Percentiles rank a stretch among this genome's conserved stretches.
These are phyloP conservation scores for Aspidiotus destructor DNA, from an alignment of 2,888 invertebrate genomes.

Conservation along the genomic window DNA sequence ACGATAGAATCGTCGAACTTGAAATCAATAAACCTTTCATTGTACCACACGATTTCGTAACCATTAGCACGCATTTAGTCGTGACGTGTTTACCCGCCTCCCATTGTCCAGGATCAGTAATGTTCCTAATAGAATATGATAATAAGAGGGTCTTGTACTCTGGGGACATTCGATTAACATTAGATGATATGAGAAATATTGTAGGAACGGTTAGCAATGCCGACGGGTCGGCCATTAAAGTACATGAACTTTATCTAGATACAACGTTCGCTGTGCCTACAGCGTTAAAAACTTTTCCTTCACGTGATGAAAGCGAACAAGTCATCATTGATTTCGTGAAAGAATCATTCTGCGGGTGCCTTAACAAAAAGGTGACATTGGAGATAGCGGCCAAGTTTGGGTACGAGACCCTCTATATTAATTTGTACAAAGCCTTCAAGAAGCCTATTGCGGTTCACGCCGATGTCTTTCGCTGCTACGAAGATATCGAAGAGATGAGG, in stretches of 20 bases:
- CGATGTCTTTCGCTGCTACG: neutral
- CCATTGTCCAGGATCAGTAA: constrained; percentile 75
- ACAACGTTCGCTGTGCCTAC: constrained; percentile 60
- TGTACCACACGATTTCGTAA: constrained; percentile 35
- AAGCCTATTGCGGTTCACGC: neutral
- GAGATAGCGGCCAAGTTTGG: neutral
- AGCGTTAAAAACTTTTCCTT: constrained; percentile 53
- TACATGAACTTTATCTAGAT: constrained; percentile 64
- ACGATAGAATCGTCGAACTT: constrained; percentile 38
- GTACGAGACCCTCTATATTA: neutral
- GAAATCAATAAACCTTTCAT: constrained; percentile 38
- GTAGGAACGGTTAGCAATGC: constrained; percentile 46
- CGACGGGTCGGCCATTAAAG: constrained; percentile 44
- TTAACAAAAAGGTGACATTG: neutral
- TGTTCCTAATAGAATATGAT: constrained; percentile 63
- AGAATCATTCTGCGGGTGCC: constrained; percentile 41
- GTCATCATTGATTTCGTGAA: constrained; percentile 47
- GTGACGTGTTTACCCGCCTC: constrained; percentile 63
- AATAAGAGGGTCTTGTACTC: constrained; percentile 59
- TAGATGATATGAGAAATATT: constrained; percentile 49
- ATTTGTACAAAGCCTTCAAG: neutral
- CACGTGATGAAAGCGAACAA: constrained; percentile 51
- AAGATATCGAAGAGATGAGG: neutral
- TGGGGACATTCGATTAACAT: constrained; percentile 64
- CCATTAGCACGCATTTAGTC: constrained; percentile 42